Evolutionary conservation across 2,888 invertebrate species (phyloP), one percentile per base, ranked within the genome.

Genomic region (Silvanus unidentatus): DNA sequence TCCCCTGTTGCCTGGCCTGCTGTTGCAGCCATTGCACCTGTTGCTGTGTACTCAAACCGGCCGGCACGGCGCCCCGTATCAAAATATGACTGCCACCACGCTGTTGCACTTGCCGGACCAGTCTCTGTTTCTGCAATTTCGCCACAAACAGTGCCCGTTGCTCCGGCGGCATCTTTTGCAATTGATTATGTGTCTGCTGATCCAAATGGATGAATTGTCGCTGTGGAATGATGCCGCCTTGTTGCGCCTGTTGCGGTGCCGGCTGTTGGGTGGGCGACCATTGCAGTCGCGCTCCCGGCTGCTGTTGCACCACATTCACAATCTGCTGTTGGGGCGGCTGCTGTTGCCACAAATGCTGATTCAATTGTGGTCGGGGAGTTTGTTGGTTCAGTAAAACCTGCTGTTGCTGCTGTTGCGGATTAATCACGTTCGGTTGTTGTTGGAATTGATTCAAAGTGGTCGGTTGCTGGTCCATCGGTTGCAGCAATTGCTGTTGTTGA

Each of bases 61-160:
- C 65, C 2, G 72, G 71, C 9, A 70, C 68, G 5, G 67, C 64
- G 10, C 63, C 67, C 52, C 70, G 52, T 39, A 70, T 70, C 28
- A 71, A 60, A 45, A 71, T 70, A 38, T 69, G 71, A 1, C 68
- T 65, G 3, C 61, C 60, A 40, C 76, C 75, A 45, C 74, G 63
- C 37, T 75, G 73, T 50, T 76, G 76, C 48, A 75, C 74, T 45
- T 77, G 76, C 16, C 76, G 62, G 34, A 81, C 77, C 40, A 81
- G 77, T 22, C 77, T 76, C 38, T 79, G 72, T 42, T 80, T 78
- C 65, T 87, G 85, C 49, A 88, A 72, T 65, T 86, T 86, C 9
- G 86, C 82, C 3, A 89, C 85, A 55, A 89, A 89, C 67, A 88
- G 78, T 1, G 87, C 85, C 32, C 87, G 77, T 60, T 88, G 88